Evolutionary conservation across 2,888 invertebrate genomes (phyloP), one percentile per base, ranked within the genome.

Genomic region (Allolobophora icterica): DNA sequence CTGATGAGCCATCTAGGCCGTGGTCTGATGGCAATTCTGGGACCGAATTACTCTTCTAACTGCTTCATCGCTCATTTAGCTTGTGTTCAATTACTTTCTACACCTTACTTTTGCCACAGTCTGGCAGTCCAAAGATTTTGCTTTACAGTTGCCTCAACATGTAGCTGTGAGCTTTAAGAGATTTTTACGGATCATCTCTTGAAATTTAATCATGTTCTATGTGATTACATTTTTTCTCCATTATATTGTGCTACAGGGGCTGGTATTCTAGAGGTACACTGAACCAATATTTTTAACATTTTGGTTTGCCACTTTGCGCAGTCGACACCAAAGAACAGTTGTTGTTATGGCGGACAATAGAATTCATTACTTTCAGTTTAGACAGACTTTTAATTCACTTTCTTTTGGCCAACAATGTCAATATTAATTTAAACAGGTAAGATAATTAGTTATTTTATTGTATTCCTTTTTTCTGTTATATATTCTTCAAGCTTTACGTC

Each of bases 1-100:
- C 87, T 15, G 87, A 87, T 35, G 87, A 87, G 38, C 38, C 87
- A 17, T 87, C 87, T 13, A 71, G 11, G 17, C 71, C n/a, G 38
- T 87, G 87, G 87, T 87, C 87, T 87, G 87, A 38, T 34, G 34
- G 87, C 87, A 87, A 87, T 24, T 35, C 87, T 34, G 87, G 87
- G 38, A 87, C 35, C 21, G 87, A 87, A 24, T 35, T 87, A 35
- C 87, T 87, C 34, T 87, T 35, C 35, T 87, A 17, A 87, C 19
- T 21, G 17, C 34, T 84, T 21, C 24, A n/a, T 30, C 1, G 71
- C 71, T 71, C 30, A n/a, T 71, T 71, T 71, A n/a, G n/a, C 71
- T 58, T 30, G 30, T 58, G 58, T 58, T 58, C 58, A 30, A 30
- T 4, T 71, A 13, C 30, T 71, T 71, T 71, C n/a, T n/a, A 71